Percentiles rank a stretch among this genome's conserved stretches.
Evolutionary conservation across 2,113 vertebrate genomes (phyloP).

Genomic region (Corvus moneduloides): DNA sequence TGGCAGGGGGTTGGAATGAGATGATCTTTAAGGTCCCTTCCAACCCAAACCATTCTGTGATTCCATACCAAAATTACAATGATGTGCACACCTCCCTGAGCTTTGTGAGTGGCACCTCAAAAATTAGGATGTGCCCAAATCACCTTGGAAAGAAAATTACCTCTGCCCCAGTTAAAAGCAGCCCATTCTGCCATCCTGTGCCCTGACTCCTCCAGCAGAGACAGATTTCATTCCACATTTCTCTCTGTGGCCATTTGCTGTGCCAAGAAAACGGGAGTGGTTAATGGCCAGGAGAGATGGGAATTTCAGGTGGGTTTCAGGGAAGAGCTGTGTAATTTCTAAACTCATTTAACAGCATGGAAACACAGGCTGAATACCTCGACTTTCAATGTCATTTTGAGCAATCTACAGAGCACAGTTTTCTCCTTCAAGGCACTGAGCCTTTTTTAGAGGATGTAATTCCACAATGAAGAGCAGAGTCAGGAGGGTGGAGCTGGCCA

Average conservation of each 20-base stretch:
- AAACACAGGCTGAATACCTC: not conserved
- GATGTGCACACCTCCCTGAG: fast-evolving
- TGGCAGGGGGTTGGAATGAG: not conserved
- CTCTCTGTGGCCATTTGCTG: not conserved
- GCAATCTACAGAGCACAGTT: not conserved
- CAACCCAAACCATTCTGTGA: not conserved
- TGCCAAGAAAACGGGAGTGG: not conserved
- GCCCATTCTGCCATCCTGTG: not conserved
- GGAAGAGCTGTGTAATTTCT: not conserved
- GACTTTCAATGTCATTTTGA: not conserved
- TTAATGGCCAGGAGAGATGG: not conserved
- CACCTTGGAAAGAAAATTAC: not conserved
- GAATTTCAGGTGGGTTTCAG: not conserved
- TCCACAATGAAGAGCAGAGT: not conserved
- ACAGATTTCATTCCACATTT: not conserved
- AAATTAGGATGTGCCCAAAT: not conserved
- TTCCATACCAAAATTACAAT: not conserved
- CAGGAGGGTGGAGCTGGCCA: not conserved
- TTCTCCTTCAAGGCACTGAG: not conserved
- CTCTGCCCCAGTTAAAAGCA: not conserved
- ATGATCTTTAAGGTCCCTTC: not conserved
- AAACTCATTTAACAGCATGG: not conserved
- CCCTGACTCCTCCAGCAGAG: not conserved
- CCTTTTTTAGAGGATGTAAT: not conserved
- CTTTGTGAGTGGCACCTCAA: not conserved